Conservation (phyloP, 1,140 invertebrate genomes). For the Drosophila bocqueti region DNA sequence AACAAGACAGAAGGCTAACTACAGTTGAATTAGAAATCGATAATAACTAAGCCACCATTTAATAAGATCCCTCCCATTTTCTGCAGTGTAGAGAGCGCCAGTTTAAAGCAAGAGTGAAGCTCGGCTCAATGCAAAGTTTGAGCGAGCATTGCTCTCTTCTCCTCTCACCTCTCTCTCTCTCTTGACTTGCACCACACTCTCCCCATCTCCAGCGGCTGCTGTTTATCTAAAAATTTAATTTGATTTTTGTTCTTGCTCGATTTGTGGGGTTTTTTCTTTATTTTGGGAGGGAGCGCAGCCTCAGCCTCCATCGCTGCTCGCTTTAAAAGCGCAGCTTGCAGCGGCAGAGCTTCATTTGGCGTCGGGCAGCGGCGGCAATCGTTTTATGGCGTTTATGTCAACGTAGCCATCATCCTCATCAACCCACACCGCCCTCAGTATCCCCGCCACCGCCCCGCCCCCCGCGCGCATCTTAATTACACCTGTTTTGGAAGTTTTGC, state of each 20-base stretch:
- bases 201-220: not conserved
- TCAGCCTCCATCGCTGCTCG: conserved; percentile 1
- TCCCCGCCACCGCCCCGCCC: not conserved
- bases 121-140: conserved; percentile 6
- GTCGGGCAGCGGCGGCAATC: conserved; percentile 33
- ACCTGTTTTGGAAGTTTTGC: conserved; percentile 43
- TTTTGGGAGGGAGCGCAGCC: conserved; percentile 1
- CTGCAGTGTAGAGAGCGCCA: conserved; percentile 1
- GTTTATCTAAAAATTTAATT: conserved; percentile 52
- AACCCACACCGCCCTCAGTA: not conserved
- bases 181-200: not conserved
- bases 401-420: conserved; percentile 41
- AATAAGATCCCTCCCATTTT: not conserved
- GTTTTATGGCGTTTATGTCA: conserved; percentile 42
- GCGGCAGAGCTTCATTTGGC: conserved; percentile 51
- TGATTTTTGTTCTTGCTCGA: conserved; percentile 42
- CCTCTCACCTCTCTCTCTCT: not conserved
- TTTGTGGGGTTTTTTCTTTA: conserved; percentile 36
- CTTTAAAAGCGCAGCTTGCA: conserved; percentile 68
- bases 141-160: conserved; percentile 8
- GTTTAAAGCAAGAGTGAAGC: conserved; percentile 32
- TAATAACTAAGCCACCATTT: not conserved
- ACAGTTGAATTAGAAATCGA: not conserved
- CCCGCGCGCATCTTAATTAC: conserved; percentile 19
- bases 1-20: not conserved